Conservation (phyloP, 2,888 invertebrate genomes). For the Leptopilina myrica region DNA sequence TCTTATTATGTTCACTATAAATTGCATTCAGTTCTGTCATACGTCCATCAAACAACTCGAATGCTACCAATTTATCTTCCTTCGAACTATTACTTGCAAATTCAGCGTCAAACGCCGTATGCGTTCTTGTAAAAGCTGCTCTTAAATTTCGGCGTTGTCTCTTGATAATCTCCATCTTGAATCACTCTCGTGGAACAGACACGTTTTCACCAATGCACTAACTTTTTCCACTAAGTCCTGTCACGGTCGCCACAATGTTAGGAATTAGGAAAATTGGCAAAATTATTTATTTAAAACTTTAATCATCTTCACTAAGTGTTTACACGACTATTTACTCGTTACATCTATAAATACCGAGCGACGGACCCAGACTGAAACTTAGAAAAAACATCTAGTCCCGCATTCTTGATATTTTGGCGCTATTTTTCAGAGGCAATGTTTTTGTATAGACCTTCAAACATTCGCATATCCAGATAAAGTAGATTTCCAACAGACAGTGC, state of each 20-base stretch:
- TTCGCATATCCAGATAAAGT: too few relatives aligned
- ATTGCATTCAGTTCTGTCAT: constrained; percentile 20
- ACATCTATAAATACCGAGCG: too few relatives aligned
- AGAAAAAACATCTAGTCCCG: too few relatives aligned
- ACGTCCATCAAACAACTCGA: constrained; percentile 33
- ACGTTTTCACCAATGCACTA: background rate
- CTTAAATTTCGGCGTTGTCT: background rate
- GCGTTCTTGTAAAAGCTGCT: background rate
- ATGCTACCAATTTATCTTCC: background rate
- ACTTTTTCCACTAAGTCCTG: background rate
- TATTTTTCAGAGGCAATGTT: too few relatives aligned
- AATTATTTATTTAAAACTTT: too few relatives aligned
- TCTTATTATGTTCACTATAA: constrained; percentile 23
- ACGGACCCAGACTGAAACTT: too few relatives aligned
- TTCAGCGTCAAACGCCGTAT: background rate
- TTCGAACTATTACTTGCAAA: background rate
- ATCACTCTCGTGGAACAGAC: background rate
- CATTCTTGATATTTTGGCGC: too few relatives aligned
- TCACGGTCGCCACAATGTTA: background rate
- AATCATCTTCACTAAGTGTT: too few relatives aligned
- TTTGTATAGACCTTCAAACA: too few relatives aligned
- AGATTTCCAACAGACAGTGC: too few relatives aligned
- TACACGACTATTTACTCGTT: too few relatives aligned
- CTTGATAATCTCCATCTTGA: background rate
- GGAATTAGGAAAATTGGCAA: background rate